These are phyloP conservation scores for Halisarca cf. caerulea DNA, from an alignment of 37 sponge, comb jelly and placozoan species.

Conservation along the genomic window DNA sequence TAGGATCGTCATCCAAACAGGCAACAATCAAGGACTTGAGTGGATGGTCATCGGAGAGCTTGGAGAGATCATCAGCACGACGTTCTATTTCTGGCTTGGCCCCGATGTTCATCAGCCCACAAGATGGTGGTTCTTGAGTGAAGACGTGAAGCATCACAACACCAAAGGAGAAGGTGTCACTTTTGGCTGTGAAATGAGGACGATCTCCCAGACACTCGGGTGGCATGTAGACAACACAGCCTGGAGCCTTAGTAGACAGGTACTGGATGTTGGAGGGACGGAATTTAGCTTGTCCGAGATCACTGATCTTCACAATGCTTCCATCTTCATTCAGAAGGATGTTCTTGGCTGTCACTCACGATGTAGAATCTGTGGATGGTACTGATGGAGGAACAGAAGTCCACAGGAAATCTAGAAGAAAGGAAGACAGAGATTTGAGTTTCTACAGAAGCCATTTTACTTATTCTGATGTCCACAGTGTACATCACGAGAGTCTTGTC, in stretches of 20 bases:
- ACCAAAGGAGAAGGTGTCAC: constrained; percentile 15
- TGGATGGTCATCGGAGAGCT: not conserved
- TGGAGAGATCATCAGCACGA: not conserved
- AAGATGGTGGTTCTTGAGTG: constrained; percentile 10
- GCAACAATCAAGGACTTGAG: not conserved
- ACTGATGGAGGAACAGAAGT: constrained; percentile 10
- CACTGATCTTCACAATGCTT: constrained; percentile 12
- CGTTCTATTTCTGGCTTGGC: no score
- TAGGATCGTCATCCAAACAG: not conserved
- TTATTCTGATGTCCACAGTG: no score
- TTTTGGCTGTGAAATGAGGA: not conserved
- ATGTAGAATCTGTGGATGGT: constrained; percentile 4
- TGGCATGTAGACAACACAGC: constrained; percentile 11
- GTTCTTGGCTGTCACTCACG: constrained; percentile 8
- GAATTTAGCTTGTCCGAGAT: constrained; percentile 5
- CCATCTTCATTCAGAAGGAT: not conserved
- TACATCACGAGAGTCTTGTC: no score
- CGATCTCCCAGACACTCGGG: constrained; percentile 5
- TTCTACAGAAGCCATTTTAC: no score
- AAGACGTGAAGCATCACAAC: not conserved
- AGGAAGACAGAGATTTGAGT: not conserved
- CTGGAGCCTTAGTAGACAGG: constrained; percentile 20
- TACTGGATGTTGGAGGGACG: not conserved
- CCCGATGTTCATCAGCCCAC: not conserved
- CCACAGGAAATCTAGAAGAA: not conserved